Base-by-base conservation (phyloP, 2,113 vertebrate genomes). In the Eretmodus cyanostictus region DNA sequence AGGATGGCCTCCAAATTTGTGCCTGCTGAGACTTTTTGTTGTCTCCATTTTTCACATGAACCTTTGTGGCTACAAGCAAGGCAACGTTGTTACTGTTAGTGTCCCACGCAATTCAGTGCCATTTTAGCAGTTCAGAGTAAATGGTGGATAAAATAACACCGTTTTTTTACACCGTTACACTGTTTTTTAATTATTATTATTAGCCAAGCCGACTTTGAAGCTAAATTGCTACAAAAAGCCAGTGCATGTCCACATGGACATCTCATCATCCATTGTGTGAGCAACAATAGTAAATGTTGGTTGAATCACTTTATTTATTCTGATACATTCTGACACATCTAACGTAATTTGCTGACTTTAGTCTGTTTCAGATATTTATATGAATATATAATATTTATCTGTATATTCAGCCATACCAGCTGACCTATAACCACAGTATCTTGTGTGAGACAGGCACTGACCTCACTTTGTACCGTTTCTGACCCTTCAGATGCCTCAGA, bases 381-480 rank as follows among this genome's bases (percentile, higher is more conserved):
- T 49, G 42, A 49, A 76, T 76, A 49, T 49, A 76, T 29, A 76
- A 29, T 76, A 29, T 45, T 47, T 12, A 47, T 76, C 14, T 29
- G 24, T 76, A 76, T 47, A 76, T 47, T 76, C 40, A 29, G 24
- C 40, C 40, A 47, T 57, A 24, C 27, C 34, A 24, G 12, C 34
- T 42, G 13, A 61, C 19, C 63, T 27, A 68, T 17, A 57, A 55
- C 29, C 42, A 19, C 42, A 19, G 71, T 29, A 40, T 49, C 5
- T 49, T 42, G 17, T 3, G 8, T 63, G 55, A 38, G 10, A 61
- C 7, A 76, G 34, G 61, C 63, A 97, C 96, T 80, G 51, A 97
- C 98, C 93, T 96, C 96, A 87, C 90, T 96, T 92, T 97, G 96
- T 9, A 78, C 92, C 81, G 92, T n/a, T 91, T 97, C 95, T 13